Base-by-base conservation (phyloP, 1,140 invertebrate genomes). In the Zaprionus camerounensis region DNA sequence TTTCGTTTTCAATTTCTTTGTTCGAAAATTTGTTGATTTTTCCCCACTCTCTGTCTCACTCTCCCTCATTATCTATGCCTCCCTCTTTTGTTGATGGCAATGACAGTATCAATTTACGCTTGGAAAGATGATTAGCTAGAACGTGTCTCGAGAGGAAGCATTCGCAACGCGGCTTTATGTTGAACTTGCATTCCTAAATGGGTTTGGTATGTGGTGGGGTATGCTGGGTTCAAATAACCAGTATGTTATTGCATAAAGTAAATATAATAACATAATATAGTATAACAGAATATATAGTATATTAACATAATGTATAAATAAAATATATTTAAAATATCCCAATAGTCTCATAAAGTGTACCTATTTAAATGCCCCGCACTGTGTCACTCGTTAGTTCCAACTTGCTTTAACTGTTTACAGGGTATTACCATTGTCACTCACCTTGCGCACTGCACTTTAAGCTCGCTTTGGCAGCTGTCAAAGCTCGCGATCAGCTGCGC, bases 401-500 rank as follows among this genome's bases (percentile, higher is more conserved):
- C 5, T 22, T 9, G 3, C 41, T 3, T 22, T 13, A n/a, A 3
- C 20, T 1, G 12, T 13, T n/a, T 17, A 34, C n/a, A 66, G 53
- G 3, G 36, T 36, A 44, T 66, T 15, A 24, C 0, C 2, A 24
- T 22, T 46, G 15, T 13, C 34, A 38, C 49, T 44, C 24, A 51
- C 13, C 38, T 44, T 17, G n/a, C 36, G 12, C 31, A 63, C 46
- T 70, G 67, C 66, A 75, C 15, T 49, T 57, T 26, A 70, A 75
- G 72, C 72, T 70, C 58, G 49, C 28, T 31, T 56, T 44, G 20
- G 13, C 41, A 49, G 26, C 28, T 36, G 24, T 64, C 57, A 71
- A 76, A 76, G 73, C 68, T 76, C 46, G 36, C 61, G 55, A 76
- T 76, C 73, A 65, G 68, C 61, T 76, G 73, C 2, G 12, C 3